A percentile compares a stretch with the other conserved stretches of the same genome.
These are phyloP conservation scores for Notoglanidium macrostoma DNA, from an alignment of 2,797 vertebrate genomes.

Conservation along the genomic window DNA sequence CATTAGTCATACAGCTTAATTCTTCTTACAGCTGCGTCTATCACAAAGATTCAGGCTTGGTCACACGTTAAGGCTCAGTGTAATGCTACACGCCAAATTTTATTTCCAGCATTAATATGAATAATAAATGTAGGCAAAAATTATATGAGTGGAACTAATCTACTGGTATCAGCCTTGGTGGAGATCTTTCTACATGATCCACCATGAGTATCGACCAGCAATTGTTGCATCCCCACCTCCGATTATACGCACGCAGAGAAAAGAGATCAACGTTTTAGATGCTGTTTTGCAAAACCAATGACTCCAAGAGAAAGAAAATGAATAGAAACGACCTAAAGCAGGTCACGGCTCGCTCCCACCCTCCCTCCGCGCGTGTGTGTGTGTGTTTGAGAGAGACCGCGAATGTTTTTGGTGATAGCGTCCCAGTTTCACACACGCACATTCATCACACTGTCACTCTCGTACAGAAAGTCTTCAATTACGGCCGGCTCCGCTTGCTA, in stretches of 20 bases:
- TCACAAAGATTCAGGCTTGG: background rate
- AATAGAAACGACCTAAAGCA: slow-evolving; percentile 34
- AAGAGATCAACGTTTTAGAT: slow-evolving; percentile 13
- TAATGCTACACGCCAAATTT: background rate
- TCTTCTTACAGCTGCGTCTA: background rate
- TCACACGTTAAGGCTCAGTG: background rate
- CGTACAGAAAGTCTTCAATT: slow-evolving; percentile 43
- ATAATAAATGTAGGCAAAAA: background rate
- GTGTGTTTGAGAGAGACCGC: background rate
- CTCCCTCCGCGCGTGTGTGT: background rate
- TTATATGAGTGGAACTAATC: background rate
- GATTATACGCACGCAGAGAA: background rate
- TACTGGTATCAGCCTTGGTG: background rate
- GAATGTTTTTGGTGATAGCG: slow-evolving; percentile 44
- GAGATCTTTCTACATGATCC: background rate
- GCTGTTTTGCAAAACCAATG: background rate
- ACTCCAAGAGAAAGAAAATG: background rate
- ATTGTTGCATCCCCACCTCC: background rate
- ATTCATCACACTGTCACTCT: slow-evolving; percentile 48
- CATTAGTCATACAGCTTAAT: background rate
- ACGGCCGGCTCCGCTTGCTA: slow-evolving; percentile 18
- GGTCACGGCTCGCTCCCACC: slow-evolving; percentile 28
- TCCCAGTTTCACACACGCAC: slow-evolving; percentile 50
- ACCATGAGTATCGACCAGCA: background rate
- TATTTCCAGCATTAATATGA: background rate